A percentile compares a stretch with the other conserved stretches of the same genome.
Conservation (phyloP, 1,140 invertebrate species). For the Ceratosolen fusciceps region DNA sequence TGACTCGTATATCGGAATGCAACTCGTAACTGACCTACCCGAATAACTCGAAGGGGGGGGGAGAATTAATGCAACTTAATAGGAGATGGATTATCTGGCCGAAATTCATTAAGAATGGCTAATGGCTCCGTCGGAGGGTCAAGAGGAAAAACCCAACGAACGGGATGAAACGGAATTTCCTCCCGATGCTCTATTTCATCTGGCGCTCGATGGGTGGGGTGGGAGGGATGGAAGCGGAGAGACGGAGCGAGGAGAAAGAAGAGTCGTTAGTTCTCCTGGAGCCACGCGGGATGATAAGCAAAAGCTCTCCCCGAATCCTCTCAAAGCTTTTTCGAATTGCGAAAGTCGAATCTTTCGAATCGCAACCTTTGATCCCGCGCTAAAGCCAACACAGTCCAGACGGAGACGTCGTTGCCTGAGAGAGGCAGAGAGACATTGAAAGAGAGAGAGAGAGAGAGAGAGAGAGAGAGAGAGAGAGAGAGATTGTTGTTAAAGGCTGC, state of each 20-base stretch:
- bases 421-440: neutral
- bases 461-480: constrained; percentile 29
- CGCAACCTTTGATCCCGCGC: constrained; percentile 41
- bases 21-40: too few relatives aligned
- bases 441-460: neutral
- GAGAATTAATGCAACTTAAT: too few relatives aligned
- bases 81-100: too few relatives aligned
- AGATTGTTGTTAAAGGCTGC: constrained; percentile 45
- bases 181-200: constrained; percentile 52
- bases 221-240: neutral
- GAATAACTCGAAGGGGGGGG: too few relatives aligned
- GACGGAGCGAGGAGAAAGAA: neutral
- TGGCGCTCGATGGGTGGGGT: neutral
- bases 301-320: constrained; percentile 46
- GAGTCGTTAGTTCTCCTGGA: neutral
- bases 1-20: too few relatives aligned
- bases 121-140: neutral
- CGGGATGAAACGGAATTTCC: constrained; percentile 43
- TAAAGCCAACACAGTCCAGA: too few relatives aligned
- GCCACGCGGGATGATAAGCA: constrained; percentile 48
- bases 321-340: constrained; percentile 51
- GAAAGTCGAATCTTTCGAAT: constrained; percentile 50
- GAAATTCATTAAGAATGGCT: neutral
- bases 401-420: neutral
- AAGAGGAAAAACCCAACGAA: constrained; percentile 37